Evolutionary conservation across 2,888 invertebrate genomes (phyloP).

Genomic region (Ypsolopha scabrella): DNA sequence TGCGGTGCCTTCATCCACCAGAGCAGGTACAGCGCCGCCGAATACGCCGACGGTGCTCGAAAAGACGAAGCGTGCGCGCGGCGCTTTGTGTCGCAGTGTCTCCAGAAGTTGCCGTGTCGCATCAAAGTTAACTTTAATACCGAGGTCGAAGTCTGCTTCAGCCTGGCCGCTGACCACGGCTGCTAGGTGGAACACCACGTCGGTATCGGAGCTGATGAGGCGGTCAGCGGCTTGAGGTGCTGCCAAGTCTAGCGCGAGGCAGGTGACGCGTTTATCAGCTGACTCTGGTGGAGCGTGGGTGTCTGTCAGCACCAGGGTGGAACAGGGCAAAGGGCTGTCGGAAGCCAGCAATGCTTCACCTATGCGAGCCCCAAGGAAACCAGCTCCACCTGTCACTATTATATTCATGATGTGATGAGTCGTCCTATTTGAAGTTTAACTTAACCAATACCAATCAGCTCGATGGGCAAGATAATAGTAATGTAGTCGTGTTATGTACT

Average conservation of each 20-base stretch:
- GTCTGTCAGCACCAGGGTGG: conserved; percentile 21
- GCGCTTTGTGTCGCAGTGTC: conserved; percentile 26
- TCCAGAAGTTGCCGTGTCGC: conserved; percentile 45
- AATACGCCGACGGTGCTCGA: conserved; percentile 43
- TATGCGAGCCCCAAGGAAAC: conserved; percentile 35
- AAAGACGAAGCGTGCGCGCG: conserved; percentile 33
- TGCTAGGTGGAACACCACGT: conserved; percentile 45
- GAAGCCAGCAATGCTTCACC: conserved; percentile 24
- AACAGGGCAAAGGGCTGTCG: conserved; percentile 20
- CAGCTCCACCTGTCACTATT: conserved; percentile 44
- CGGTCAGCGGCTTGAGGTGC: conserved; percentile 23
- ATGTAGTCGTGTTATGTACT: no score
- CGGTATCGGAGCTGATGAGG: conserved; percentile 24
- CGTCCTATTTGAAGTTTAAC: no score
- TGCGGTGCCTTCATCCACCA: conserved; percentile 34
- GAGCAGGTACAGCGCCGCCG: conserved; percentile 34
- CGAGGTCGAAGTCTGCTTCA: conserved; percentile 47
- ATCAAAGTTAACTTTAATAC: conserved; percentile 46
- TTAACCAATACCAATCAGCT: no score
- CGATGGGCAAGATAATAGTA: no score
- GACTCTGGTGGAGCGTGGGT: conserved; percentile 8
- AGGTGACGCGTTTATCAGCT: conserved; percentile 23
- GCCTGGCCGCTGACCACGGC: conserved; percentile 54
- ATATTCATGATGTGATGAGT: conserved; percentile 30
- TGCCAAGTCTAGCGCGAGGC: conserved; percentile 21